A percentile compares a stretch with the other conserved stretches of the same genome.
Evolutionary conservation across 2,888 invertebrate species (phyloP).

Genomic region (Sialis lutaria): DNA sequence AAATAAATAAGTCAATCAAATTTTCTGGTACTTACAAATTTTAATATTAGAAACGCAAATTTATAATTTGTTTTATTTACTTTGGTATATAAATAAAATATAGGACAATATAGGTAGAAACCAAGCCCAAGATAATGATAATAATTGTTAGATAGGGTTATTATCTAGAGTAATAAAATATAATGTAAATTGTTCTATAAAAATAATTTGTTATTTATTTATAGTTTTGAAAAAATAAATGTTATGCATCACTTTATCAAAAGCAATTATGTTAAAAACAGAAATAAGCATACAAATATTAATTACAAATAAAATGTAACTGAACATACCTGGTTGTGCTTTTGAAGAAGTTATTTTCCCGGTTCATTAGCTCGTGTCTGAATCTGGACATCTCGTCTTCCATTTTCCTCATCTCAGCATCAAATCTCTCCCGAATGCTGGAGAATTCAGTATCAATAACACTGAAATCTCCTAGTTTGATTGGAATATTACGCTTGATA

Average conservation of each 20-base stretch:
- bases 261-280: neutral
- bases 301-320: neutral
- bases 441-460: conserved; percentile 94
- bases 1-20: no score
- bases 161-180: no score
- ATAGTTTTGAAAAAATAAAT: neutral
- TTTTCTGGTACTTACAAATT: no score
- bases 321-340: conserved; percentile 57
- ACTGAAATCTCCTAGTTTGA: conserved; percentile 85
- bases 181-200: no score
- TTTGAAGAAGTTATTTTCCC: conserved; percentile 83
- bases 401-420: conserved; percentile 95
- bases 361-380: conserved; percentile 80
- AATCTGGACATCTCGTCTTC: conserved; percentile 96
- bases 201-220: no score
- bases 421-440: conserved; percentile 87
- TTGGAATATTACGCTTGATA: conserved; percentile 78
- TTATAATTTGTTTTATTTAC: no score
- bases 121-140: no score
- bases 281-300: neutral
- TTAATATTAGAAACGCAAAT: no score
- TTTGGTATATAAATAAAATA: no score
- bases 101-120: no score
- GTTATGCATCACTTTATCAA: neutral
- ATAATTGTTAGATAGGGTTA: no score